A percentile compares a stretch with the other conserved stretches of the same genome.
These are phyloP conservation scores for Bombus waltoni DNA, from an alignment of 1,140 invertebrate genomes.

Conservation along the genomic window DNA sequence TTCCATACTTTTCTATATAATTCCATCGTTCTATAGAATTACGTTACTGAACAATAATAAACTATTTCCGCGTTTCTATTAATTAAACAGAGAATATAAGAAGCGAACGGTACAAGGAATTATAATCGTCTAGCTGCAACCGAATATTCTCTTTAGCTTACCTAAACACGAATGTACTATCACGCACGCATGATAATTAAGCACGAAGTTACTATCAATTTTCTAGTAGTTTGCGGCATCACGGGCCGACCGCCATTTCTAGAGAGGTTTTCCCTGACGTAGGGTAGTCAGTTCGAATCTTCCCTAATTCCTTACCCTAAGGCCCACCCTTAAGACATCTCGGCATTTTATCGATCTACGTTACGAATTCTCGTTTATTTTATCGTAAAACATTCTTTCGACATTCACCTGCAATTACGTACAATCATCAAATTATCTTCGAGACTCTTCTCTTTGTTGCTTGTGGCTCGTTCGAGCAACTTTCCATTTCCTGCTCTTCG, in stretches of 20 bases:
- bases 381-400: not conserved
- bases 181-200: slow-evolving; percentile 64
- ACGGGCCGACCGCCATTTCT: slow-evolving; percentile 68
- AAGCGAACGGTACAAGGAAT: too few species aligned
- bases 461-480: not conserved
- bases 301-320: slow-evolving; percentile 34
- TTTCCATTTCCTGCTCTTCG: not conserved
- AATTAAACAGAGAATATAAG: not conserved
- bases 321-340: slow-evolving; percentile 28
- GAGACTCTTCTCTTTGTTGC: not conserved
- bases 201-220: slow-evolving; percentile 68
- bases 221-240: slow-evolving; percentile 70
- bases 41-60: too few species aligned
- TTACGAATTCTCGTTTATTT: not conserved
- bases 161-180: not conserved
- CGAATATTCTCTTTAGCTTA: not conserved
- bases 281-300: slow-evolving; percentile 59
- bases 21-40: not conserved
- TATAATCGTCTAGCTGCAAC: not conserved
- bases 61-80: not conserved
- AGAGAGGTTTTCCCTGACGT: slow-evolving; percentile 56
- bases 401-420: too few species aligned
- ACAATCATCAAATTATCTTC: not conserved
- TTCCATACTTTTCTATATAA: not conserved
- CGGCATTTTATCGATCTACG: slow-evolving; percentile 15